These are phyloP conservation scores for Panthera uncia DNA, from an alignment of 2,113 vertebrate genomes.

Conservation along the genomic window DNA sequence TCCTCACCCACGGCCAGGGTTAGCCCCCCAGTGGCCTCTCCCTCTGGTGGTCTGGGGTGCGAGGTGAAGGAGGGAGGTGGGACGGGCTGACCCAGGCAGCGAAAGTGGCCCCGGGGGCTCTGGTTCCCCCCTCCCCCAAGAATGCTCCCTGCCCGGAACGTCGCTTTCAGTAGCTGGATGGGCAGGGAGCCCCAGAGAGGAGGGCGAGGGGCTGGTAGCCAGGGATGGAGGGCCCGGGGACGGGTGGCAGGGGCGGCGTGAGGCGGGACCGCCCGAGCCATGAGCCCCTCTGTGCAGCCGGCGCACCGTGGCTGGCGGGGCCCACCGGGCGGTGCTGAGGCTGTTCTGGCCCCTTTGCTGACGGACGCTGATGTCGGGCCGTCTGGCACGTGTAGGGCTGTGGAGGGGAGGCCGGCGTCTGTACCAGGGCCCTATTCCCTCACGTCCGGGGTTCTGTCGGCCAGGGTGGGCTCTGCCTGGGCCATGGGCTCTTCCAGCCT, in stretches of 20 bases:
- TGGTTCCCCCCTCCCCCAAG: fast-evolving
- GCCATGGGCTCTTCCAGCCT: background rate
- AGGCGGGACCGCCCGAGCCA: fast-evolving
- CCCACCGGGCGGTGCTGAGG: too few relatives aligned
- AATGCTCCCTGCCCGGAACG: background rate
- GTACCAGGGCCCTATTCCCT: fast-evolving
- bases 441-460: fast-evolving
- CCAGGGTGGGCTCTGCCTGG: fast-evolving
- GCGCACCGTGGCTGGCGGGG: fast-evolving
- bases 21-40: background rate
- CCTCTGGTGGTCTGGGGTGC: background rate
- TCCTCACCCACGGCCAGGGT: fast-evolving
- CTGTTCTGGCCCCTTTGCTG: fast-evolving
- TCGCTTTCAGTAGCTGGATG: background rate
- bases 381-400: background rate
- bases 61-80: background rate
- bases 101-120: background rate
- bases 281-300: background rate
- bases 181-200: background rate
- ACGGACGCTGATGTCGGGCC: background rate
- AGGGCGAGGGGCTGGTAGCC: background rate
- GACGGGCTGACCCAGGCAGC: background rate
- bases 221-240: too few relatives aligned
- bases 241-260: background rate
- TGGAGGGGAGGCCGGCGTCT: background rate